Conservation (phyloP, 2,797 vertebrate genomes). For the Hapalemur alaotrensis region DNA sequence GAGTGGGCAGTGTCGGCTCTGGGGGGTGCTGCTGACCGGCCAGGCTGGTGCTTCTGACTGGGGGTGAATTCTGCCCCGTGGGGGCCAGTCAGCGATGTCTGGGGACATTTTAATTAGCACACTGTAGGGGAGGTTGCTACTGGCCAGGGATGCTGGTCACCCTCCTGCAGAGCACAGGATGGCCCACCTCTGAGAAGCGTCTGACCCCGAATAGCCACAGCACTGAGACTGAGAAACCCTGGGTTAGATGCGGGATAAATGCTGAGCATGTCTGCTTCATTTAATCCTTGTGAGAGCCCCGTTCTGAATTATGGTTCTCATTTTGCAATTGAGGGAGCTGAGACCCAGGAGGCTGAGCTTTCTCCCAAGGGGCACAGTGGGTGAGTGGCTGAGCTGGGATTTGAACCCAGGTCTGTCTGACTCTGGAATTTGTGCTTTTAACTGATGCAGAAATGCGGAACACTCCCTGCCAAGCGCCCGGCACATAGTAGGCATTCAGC, state of each 20-base stretch:
- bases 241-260: rapidly evolving
- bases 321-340: too few relatives aligned
- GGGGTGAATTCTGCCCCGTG: not conserved
- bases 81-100: too few relatives aligned
- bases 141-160: not conserved
- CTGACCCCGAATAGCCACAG: too few relatives aligned
- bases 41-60: not conserved
- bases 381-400: not conserved
- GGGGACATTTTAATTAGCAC: not conserved
- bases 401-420: not conserved
- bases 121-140: not conserved
- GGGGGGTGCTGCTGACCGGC: rapidly evolving
- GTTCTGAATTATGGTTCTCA: rapidly evolving
- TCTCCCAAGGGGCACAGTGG: too few relatives aligned
- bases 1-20: rapidly evolving
- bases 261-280: rapidly evolving
- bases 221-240: not conserved
- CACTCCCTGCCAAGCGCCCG: rapidly evolving
- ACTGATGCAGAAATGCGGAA: not conserved
- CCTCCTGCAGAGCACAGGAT: not conserved
- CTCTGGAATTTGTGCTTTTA: not conserved
- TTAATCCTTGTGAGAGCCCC: not conserved
- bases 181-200: not conserved
- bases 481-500: not conserved
- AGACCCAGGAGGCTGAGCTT: rapidly evolving